Base-by-base conservation (phyloP, 2,888 invertebrate genomes). In the Mythimna lalbum region DNA sequence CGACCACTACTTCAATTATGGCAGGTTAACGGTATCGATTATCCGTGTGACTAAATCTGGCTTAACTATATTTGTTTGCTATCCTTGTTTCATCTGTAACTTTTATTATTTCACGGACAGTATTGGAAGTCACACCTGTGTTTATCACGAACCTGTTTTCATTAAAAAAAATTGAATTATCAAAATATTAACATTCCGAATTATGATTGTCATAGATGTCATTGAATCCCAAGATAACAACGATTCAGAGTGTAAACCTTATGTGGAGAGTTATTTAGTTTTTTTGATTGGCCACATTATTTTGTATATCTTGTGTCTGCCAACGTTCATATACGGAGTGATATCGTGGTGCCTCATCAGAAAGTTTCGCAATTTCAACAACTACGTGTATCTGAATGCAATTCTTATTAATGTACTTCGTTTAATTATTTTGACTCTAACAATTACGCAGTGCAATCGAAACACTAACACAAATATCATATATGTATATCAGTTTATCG, bases 281-380 rank as follows among this genome's bases (percentile, higher is more conserved):
- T 78, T 71, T 43, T 21, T 63, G 27, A 55, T 60, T 0, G n/a
- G 17, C 2, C 39, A 60, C 36, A 12, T 3, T 19, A 31, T 78
- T 33, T 1, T 63, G 1, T 49, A 63, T 5, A n/a, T 31, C 2
- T 21, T 78, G 4, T 63, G 52, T 6, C 0, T 72, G 0, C 19
- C 49, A 19, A 10, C 56, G 5, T 74, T 80, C n/a, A n/a, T 68
- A 10, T 80, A 62, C 33, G 77, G 80, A 12, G 27, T 77, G 23
- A 50, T n/a, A 17, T 75, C 80, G 0, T 77, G 77, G 80, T 75
- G 57, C 10, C 12, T 77, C 12, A 61, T 77, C 3, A 68, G 19
- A 10, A 77, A 75, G 43, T 77, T 80, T n/a, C 77, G 80, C 4
- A 49, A 63, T 53, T 75, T 69, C 50, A 75, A 76, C 27, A 80